Evolutionary conservation across 2,797 vertebrate species (phyloP).

Genomic region (Naso thynnoides): DNA sequence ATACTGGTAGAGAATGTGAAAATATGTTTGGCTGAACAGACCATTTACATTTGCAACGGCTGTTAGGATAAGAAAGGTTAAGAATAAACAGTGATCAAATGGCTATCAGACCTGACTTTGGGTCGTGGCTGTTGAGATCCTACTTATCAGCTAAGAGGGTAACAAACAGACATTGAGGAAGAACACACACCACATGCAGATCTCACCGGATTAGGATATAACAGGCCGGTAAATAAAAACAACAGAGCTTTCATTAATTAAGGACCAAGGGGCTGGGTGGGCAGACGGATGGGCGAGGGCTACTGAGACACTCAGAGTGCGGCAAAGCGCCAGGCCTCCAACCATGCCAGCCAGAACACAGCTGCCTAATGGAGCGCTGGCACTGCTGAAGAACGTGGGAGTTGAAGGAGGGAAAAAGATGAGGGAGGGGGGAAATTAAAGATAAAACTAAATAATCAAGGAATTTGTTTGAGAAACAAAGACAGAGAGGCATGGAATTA

Average conservation of each 20-base stretch:
- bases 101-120: conserved; percentile 24
- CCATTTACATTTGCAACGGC: background rate
- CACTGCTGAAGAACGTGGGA: conserved; percentile 73
- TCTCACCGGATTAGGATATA: conserved; percentile 70
- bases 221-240: conserved; percentile 79
- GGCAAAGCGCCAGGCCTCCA: conserved; percentile 82
- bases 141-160: conserved; percentile 39
- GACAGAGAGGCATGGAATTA: conserved; percentile 25
- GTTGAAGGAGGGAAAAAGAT: conserved; percentile 13
- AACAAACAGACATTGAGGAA: conserved; percentile 34
- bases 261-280: conserved; percentile 69
- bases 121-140: conserved; percentile 29
- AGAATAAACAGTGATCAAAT: conserved; percentile 3
- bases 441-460: conserved; percentile 55
- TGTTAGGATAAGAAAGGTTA: background rate
- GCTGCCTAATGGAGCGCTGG: conserved; percentile 96
- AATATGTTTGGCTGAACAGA: background rate
- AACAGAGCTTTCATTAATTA: conserved; percentile 79
- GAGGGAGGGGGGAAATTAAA: conserved; percentile 17
- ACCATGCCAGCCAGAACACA: conserved; percentile 87
- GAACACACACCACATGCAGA: conserved; percentile 42
- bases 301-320: conserved; percentile 65
- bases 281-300: conserved; percentile 72
- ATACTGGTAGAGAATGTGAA: background rate
- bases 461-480: conserved; percentile 49